Evolutionary conservation across 2,113 vertebrate species (phyloP).

Genomic region (Urocynchramus pylzowi): DNA sequence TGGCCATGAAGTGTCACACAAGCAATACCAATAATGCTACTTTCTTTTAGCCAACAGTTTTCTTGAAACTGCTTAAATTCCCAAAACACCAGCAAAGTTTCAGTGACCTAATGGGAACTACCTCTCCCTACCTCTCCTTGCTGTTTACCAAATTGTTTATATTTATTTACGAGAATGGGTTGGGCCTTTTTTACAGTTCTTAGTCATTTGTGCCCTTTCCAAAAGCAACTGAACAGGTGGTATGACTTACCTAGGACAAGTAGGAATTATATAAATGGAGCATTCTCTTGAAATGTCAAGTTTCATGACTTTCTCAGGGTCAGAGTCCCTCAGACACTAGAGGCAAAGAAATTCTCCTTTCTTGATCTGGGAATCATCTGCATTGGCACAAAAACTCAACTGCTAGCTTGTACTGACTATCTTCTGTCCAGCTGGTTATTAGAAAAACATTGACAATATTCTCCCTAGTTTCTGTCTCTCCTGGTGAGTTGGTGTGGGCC

Average conservation of each 20-base stretch:
- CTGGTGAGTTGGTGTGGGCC: not conserved
- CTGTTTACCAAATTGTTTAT: not conserved
- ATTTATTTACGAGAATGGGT: not conserved
- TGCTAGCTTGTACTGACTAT: not conserved
- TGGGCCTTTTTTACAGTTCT: not conserved
- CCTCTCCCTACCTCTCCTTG: not conserved
- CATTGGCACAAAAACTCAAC: not conserved
- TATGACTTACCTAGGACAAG: not conserved
- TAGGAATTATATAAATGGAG: not conserved
- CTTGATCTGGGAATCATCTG: not conserved
- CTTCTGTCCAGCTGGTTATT: not conserved
- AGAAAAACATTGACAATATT: not conserved
- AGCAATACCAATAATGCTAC: not conserved
- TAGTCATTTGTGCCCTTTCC: not conserved
- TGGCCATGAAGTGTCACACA: not conserved
- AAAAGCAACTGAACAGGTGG: not conserved
- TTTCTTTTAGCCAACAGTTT: not conserved
- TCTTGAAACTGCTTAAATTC: not conserved
- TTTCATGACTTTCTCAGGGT: not conserved
- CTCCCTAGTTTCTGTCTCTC: not conserved
- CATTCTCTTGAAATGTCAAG: not conserved
- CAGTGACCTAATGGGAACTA: not conserved
- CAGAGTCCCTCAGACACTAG: not conserved
- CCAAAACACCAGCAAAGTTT: not conserved
- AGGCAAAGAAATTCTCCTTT: not conserved